Conservation (phyloP, 2,888 invertebrate species). For the Ferrisia virgata region DNA sequence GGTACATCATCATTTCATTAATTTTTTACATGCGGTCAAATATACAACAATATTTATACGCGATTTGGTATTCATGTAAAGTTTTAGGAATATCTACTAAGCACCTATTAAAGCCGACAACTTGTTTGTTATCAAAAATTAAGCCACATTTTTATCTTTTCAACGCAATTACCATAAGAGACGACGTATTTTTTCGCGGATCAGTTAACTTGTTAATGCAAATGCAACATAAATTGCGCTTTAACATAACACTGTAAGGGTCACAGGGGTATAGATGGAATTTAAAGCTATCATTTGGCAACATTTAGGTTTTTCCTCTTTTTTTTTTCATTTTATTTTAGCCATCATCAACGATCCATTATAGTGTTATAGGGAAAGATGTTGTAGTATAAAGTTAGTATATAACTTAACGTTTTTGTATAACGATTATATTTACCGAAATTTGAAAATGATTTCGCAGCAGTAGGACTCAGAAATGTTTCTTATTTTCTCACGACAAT, state of each 20-base stretch:
- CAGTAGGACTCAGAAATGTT: background rate
- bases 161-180: slow-evolving; percentile 14
- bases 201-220: slow-evolving; percentile 15
- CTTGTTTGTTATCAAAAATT: slow-evolving; percentile 12
- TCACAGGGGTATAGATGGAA: slow-evolving; percentile 9
- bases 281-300: slow-evolving; percentile 15
- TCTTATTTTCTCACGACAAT: background rate
- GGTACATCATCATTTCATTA: background rate
- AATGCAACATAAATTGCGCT: slow-evolving; percentile 11
- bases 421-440: background rate
- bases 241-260: background rate
- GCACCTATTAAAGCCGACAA: background rate
- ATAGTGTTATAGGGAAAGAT: background rate
- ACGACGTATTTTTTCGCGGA: slow-evolving; percentile 8
- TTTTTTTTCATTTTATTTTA: slow-evolving; percentile 14
- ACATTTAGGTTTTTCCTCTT: slow-evolving; percentile 1
- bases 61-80: background rate
- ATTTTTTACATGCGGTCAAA: background rate
- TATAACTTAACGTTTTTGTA: background rate
- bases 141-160: slow-evolving; percentile 11
- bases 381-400: background rate
- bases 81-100: background rate
- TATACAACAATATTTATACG: background rate
- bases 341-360: slow-evolving; percentile 13
- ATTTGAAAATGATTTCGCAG: background rate